Evolutionary conservation across 2,888 invertebrate species (phyloP).

Genomic region (Lymantria dispar): DNA sequence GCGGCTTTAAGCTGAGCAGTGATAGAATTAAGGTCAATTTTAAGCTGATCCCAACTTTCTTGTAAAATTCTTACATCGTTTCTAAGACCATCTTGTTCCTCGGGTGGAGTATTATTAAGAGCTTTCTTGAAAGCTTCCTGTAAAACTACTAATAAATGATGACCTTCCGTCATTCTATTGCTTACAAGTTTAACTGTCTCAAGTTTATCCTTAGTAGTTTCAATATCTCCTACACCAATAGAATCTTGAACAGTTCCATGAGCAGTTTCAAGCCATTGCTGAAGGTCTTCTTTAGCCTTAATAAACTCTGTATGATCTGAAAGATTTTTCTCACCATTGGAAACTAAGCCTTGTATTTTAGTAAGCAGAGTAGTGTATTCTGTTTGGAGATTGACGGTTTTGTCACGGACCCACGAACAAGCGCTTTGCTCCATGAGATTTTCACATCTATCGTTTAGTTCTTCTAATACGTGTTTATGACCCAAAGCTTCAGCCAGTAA

Average conservation of each 20-base stretch:
- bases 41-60: conserved; percentile 95
- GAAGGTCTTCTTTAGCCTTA: conserved; percentile 91
- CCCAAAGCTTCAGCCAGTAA: conserved; percentile 88
- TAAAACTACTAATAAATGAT: conserved; percentile 90
- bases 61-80: conserved; percentile 89
- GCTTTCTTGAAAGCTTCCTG: conserved; percentile 94
- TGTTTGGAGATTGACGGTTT: conserved; percentile 92
- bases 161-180: conserved; percentile 90
- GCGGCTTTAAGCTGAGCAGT: conserved; percentile 92
- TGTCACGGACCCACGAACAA: conserved; percentile 92
- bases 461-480: conserved; percentile 90
- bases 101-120: conserved; percentile 89
- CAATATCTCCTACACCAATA: conserved; percentile 90
- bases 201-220: conserved; percentile 89
- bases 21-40: conserved; percentile 93
- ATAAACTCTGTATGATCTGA: conserved; percentile 96
- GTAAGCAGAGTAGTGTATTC: conserved; percentile 90
- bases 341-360: conserved; percentile 90
- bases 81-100: conserved; percentile 90
- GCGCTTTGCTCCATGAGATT: conserved; percentile 93
- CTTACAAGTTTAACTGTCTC: conserved; percentile 89
- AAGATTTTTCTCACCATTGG: conserved; percentile 94
- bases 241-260: conserved; percentile 92
- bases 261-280: conserved; percentile 91
- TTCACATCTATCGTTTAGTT: conserved; percentile 93